These are phyloP conservation scores for Willisornis vidua DNA, from an alignment of 2,113 vertebrate species.

Conservation along the genomic window DNA sequence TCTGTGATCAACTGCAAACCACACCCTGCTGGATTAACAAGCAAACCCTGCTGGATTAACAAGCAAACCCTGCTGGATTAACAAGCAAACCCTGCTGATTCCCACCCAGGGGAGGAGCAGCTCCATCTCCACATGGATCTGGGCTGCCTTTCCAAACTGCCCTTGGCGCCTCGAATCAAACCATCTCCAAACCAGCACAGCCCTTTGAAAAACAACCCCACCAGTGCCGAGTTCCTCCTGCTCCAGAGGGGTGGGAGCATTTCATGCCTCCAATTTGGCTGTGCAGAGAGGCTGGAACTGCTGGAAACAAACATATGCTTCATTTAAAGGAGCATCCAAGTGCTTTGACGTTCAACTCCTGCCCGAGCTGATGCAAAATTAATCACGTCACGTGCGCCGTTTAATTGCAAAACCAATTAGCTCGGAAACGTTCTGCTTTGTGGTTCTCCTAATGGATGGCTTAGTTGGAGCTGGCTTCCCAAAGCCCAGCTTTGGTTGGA, in stretches of 20 bases:
- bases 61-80: not conserved
- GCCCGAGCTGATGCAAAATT: slow-evolving; percentile 40
- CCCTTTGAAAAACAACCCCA: not conserved
- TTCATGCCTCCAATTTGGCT: not conserved
- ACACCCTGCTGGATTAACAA: too few species aligned
- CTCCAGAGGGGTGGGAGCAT: not conserved
- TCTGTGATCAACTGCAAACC: not conserved
- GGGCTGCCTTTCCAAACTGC: not conserved
- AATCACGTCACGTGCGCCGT: slow-evolving; percentile 45
- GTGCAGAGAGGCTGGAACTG: not conserved
- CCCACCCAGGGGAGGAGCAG: not conserved
- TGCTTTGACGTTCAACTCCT: slow-evolving; percentile 2
- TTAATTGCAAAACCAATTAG: slow-evolving; percentile 68
- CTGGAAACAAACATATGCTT: not conserved
- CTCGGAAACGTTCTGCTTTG: slow-evolving; percentile 58
- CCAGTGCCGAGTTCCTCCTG: not conserved
- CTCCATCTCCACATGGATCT: not conserved
- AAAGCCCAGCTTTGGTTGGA: slow-evolving; percentile 48
- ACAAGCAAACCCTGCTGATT: not conserved
- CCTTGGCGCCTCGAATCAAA: not conserved
- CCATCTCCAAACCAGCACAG: not conserved
- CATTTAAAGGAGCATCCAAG: not conserved
- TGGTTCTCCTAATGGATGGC: slow-evolving; percentile 56
- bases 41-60: too few species aligned
- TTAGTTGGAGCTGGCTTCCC: slow-evolving; percentile 2